Evolutionary conservation across 2,113 vertebrate genomes (phyloP), one percentile per base, ranked within the genome.

Genomic region (Hystrix cristata): DNA sequence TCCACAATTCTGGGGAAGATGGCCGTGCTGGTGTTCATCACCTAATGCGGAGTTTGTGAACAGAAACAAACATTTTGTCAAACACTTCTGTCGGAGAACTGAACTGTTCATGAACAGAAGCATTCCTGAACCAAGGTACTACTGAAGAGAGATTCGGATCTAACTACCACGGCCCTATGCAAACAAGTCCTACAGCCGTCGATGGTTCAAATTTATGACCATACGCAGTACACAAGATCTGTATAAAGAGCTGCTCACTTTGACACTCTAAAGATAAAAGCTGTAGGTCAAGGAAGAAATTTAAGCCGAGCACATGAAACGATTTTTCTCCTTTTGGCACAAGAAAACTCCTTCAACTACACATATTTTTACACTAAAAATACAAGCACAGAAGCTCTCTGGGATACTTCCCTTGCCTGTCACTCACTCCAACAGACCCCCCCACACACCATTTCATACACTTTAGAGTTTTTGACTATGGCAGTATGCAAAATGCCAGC

Each of bases 231-330:
- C 2, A 25, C 43, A 48, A 87, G 21, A 60, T 19, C 53, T 74
- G n/a, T 12, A 87, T 29, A 90, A 25, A 94, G 87, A 78, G 72
- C 21, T 62, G 18, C 13, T 88, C 51, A 90, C 10, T n/a, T n/a
- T 27, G n/a, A 74, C 27, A 65, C 16, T 18, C 62, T 9, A 29
- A 62, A 94, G 53, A 23, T 57, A 34, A 85, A 95, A 74, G 86
- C 67, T 79, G 60, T 86, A 18, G 53, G 60, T 96, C 90, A 96
- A 90, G 59, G 14, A 83, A 80, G 18, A 86, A 96, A 90, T 80
- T 69, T 89, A 78, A 84, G 76, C 34, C 59, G 79, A 79, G 67
- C 53, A 97, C n/a, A 92, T 14, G n/a, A 93, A 96, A 86, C 59
- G 48, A 14, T 31, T n/a, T 86, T 64, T 57, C 48, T 74, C 25